A percentile compares a stretch with the other conserved stretches of the same genome.
These are phyloP conservation scores for Glyphotaelius pellucidus DNA, from an alignment of 2,888 invertebrate genomes.

Conservation along the genomic window DNA sequence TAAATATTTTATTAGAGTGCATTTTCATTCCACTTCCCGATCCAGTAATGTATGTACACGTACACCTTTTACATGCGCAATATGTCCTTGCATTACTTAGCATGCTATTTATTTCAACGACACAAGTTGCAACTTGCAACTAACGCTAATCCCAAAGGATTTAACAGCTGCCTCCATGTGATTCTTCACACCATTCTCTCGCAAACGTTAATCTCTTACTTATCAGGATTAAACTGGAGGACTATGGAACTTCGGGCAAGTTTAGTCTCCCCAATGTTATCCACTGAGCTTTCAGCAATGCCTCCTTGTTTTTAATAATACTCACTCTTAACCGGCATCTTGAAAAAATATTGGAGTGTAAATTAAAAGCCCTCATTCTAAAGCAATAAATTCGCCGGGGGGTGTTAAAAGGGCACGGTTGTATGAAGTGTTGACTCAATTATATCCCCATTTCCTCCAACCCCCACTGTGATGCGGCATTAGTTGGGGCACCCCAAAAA, in stretches of 20 bases:
- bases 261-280: slow-evolving; percentile 27
- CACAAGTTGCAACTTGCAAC: not conserved
- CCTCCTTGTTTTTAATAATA: slow-evolving; percentile 51
- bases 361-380: slow-evolving; percentile 66
- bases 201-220: slow-evolving; percentile 27
- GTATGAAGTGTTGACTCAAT: slow-evolving; percentile 66
- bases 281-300: slow-evolving; percentile 23
- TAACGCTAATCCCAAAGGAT: not conserved
- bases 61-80: not conserved
- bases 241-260: not conserved
- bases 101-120: not conserved
- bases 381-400: slow-evolving; percentile 63
- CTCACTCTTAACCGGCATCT: slow-evolving; percentile 60
- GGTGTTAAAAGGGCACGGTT: slow-evolving; percentile 51
- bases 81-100: slow-evolving; percentile 2
- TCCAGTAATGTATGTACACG: not conserved
- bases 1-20: not conserved
- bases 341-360: slow-evolving; percentile 65
- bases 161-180: slow-evolving; percentile 21
- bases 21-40: not conserved
- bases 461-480: slow-evolving; percentile 49
- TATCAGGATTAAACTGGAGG: slow-evolving; percentile 8
- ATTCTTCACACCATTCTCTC: slow-evolving; percentile 36
- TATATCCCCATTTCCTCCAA: slow-evolving; percentile 65
- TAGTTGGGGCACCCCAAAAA: slow-evolving; percentile 53